Percentiles rank a stretch among this genome's conserved stretches.
These are phyloP conservation scores for Bombylius major DNA, from an alignment of 2,888 invertebrate species.

Conservation along the genomic window DNA sequence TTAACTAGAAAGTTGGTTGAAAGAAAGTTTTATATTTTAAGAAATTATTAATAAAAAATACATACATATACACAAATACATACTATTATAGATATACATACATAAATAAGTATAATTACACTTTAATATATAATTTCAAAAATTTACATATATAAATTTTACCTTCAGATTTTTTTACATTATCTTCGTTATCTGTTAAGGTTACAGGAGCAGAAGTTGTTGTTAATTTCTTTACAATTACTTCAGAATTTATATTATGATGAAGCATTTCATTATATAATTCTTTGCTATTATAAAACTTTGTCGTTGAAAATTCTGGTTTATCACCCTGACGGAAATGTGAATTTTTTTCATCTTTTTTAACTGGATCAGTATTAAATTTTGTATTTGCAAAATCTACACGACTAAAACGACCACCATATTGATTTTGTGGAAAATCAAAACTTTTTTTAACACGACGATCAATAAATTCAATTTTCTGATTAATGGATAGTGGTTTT, in stretches of 20 bases:
- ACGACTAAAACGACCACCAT: slow-evolving; percentile 17
- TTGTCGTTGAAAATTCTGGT: slow-evolving; percentile 36
- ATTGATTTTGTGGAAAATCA: neutral
- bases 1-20: too few relatives aligned
- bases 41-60: too few relatives aligned
- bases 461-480: slow-evolving; percentile 27
- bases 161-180: neutral
- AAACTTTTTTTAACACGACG: slow-evolving; percentile 36
- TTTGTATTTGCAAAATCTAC: slow-evolving; percentile 34
- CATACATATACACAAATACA: too few relatives aligned
- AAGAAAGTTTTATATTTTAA: too few relatives aligned
- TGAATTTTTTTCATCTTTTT: neutral
- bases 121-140: too few relatives aligned
- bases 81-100: too few relatives aligned
- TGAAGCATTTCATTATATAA: slow-evolving; percentile 27
- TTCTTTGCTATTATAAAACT: slow-evolving; percentile 37
- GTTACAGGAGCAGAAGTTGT: neutral
- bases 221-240: neutral
- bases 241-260: neutral
- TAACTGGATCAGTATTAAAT: slow-evolving; percentile 26
- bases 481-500: slow-evolving; percentile 12
- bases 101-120: too few relatives aligned
- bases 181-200: neutral
- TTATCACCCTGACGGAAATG: slow-evolving; percentile 17
- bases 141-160: neutral